Conservation (phyloP, 2,113 vertebrate species). For the Lycaon pictus region DNA sequence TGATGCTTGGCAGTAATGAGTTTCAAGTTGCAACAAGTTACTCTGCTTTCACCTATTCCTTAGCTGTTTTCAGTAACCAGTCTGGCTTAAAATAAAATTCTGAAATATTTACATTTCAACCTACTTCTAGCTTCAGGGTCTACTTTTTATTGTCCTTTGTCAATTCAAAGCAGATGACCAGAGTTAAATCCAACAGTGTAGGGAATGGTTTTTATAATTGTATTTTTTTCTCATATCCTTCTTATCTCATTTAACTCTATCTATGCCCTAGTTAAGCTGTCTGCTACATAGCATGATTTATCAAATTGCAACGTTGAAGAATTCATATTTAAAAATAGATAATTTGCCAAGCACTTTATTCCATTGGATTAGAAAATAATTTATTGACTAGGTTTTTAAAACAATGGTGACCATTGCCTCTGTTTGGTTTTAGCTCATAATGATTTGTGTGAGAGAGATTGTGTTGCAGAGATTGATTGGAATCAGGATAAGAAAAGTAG, state of each 20-base stretch:
- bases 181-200: background rate
- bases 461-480: background rate
- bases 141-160: background rate
- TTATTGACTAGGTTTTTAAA: background rate
- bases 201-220: background rate
- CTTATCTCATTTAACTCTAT: background rate
- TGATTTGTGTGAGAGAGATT: background rate
- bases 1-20: background rate
- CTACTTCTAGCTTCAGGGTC: background rate
- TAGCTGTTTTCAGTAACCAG: background rate
- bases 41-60: background rate
- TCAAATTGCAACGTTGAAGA: background rate
- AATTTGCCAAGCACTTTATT: background rate
- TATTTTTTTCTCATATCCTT: background rate
- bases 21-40: background rate
- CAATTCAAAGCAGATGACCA: constrained; percentile 3
- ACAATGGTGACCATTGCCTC: background rate
- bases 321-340: background rate
- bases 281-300: background rate
- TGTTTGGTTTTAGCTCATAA: constrained; percentile 53
- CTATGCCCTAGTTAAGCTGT: background rate
- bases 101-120: constrained; percentile 9
- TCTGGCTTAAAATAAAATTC: background rate
- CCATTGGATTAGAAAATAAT: background rate
- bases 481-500: background rate